Evolutionary conservation across 2,113 vertebrate species (phyloP), one percentile per base, ranked within the genome.

Genomic region (Sebastes fasciatus): DNA sequence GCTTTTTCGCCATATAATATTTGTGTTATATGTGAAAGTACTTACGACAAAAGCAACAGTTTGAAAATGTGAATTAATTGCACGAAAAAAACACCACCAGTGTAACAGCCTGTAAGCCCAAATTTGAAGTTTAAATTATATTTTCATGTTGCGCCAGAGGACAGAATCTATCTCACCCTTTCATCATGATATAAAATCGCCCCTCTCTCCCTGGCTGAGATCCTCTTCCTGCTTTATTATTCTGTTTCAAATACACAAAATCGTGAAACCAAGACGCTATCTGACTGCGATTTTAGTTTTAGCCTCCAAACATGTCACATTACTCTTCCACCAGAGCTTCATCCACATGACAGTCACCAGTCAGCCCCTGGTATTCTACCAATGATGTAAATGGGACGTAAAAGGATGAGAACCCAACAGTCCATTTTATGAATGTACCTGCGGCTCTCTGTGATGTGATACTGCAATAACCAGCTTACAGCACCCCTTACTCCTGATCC

Each of bases 391-490:
- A 77, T 26, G 19, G n/a, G 21, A 77, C 26, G 71, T 57, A 26
- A 69, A 60, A 34, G 45, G 65, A 48, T 61, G 52, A 64, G 57
- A 68, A 71, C 19, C 75, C 52, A 70, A 60, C 12, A 21, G 68
- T 57, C 46, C 21, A 43, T 77, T 63, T 77, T 57, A 74, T 21
- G 54, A 48, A 77, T 60, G 54, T 60, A 86, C 74, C 73, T 81
- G 65, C 26, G 1, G 19, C 65, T 64, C 21, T 68, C 45, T 26
- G 63, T 55, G 58, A 78, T 10, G 57, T 70, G 64, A 75, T 21
- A 48, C 46, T 61, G 77, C 78, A 76, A 70, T 79, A 89, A 83
- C 68, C 51, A 66, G 79, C 77, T 85, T 66, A 70, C 61, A 76
- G 21, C 62, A 1, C 16, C 34, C 55, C 49, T 23, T 45, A 2